Evolutionary conservation across 2,888 invertebrate species (phyloP).

Genomic region (Rotaria magnacalcarata): DNA sequence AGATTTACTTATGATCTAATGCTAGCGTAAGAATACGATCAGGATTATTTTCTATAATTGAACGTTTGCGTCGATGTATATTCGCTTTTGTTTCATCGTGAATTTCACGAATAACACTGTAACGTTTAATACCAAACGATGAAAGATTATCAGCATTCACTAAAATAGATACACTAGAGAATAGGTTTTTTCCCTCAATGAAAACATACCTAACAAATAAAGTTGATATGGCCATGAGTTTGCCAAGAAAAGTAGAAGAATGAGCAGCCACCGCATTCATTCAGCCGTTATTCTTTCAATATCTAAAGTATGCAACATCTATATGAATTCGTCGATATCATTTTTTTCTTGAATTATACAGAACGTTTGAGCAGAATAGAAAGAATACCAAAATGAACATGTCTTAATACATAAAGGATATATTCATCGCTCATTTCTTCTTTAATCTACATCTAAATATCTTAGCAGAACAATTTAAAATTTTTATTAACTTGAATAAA

Average conservation of each 20-base stretch:
- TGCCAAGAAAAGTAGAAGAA: background rate
- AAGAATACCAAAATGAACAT: too few relatives aligned
- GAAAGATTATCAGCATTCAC: background rate
- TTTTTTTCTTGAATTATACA: background rate
- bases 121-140: background rate
- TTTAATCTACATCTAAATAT: too few relatives aligned
- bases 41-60: background rate
- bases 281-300: constrained; percentile 16
- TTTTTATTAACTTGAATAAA: too few relatives aligned
- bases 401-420: too few relatives aligned
- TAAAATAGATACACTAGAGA: background rate
- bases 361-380: too few relatives aligned
- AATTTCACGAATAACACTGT: background rate
- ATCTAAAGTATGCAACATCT: background rate
- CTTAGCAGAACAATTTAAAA: too few relatives aligned
- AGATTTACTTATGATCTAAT: background rate
- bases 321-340: background rate
- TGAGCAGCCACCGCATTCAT: background rate
- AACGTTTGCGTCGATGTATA: background rate
- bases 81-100: background rate
- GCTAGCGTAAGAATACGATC: background rate
- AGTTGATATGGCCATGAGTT: too few relatives aligned
- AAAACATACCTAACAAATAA: background rate
- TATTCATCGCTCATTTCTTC: too few relatives aligned
- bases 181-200: background rate